phyloP scores from a whole-genome alignment of 2,797 vertebrate species.

The Enteromius viviparus region DNA sequence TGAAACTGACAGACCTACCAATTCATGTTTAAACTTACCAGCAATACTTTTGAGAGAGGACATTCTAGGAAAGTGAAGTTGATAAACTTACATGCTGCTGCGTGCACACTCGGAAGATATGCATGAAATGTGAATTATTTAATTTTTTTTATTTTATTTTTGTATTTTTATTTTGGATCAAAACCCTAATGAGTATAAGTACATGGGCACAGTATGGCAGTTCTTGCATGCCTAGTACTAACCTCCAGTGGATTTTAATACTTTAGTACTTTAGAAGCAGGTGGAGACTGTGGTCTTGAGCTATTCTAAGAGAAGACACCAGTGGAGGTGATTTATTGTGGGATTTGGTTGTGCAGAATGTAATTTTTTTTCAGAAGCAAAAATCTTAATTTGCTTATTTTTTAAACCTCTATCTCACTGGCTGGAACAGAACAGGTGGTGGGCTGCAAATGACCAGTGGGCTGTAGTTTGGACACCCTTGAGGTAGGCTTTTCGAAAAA shows the following conservation, averaged over 20 bases:
- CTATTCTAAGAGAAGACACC: background rate
- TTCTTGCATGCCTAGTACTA: background rate
- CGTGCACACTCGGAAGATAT: background rate
- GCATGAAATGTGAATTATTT: background rate
- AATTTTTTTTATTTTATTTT: background rate
- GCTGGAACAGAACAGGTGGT: constrained; percentile 13
- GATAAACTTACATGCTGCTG: background rate
- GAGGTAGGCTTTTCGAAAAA: background rate
- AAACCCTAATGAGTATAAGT: background rate
- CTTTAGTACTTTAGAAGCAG: background rate
- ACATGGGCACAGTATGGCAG: background rate
- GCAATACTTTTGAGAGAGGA: background rate
- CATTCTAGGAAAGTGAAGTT: background rate
- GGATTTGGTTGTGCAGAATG: background rate
- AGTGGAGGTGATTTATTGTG: background rate
- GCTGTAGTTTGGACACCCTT: background rate
- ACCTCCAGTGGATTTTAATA: background rate
- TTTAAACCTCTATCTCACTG: background rate
- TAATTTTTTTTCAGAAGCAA: background rate
- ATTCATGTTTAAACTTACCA: background rate
- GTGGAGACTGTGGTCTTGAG: background rate
- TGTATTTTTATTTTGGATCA: background rate
- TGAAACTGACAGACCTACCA: background rate
- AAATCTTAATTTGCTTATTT: background rate
- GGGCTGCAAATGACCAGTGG: constrained; percentile 1